Evolutionary conservation across 2,113 vertebrate genomes (phyloP), one percentile per base, ranked within the genome.

Genomic region (Microtus oregoni): DNA sequence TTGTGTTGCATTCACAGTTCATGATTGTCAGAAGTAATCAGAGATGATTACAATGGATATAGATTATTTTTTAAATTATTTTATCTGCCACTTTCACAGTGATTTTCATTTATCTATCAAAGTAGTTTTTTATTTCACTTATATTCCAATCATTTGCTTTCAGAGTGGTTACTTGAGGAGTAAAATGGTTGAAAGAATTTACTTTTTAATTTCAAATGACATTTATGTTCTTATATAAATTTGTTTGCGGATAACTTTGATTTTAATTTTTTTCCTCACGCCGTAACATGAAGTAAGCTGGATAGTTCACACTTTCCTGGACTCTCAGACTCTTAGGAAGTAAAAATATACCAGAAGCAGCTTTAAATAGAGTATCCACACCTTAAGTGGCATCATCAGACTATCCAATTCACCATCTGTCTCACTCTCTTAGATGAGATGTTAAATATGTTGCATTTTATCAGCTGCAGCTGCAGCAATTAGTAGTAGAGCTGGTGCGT

Each of bases 381-480:
- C 44, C 68, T 90, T n/a, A 83, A 90, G 63, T 63, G 35, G 24
- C 19, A 78, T 89, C 73, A 10, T 79, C 32, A 19, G 1, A 44
- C 1, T 70, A 68, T n/a, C 6, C 55, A 63, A 63, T 86, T 38
- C 22, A 30, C 94, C 11, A 11, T 82, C 55, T 83, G 11, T 79
- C 47, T 92, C 87, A 75, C 91, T 76, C 19, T 79, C 55, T 79
- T 90, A 87, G 94, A 15, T 30, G 35, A 78, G n/a, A 81, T 35
- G 9, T 86, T 70, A 82, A 89, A 58, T 30, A 15, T 65, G 10
- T 75, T 67, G 28, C 44, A 79, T 86, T 91, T 93, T 86, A 38
- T 24, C 73, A 89, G 9, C 3, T 44, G 26, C 13, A 55, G 38
- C 26, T 87, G 7, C 7, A 87, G 3, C 35, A 63, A 5, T 52